These are phyloP conservation scores for Synanceia verrucosa DNA, from an alignment of 2,797 vertebrate species.

Conservation along the genomic window DNA sequence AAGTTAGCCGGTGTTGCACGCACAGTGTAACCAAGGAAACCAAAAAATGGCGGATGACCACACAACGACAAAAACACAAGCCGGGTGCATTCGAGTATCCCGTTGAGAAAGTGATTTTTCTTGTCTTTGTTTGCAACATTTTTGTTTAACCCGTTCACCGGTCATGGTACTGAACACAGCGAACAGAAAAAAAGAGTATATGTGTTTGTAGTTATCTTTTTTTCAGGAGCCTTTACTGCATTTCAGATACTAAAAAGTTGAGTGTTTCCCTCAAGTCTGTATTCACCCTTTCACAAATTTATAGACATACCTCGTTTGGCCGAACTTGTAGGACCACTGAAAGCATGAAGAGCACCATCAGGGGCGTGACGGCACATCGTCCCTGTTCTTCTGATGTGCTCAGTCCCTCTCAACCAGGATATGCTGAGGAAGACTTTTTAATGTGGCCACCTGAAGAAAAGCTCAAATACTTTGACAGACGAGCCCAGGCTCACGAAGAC, in stretches of 20 bases:
- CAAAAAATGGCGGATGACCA: constrained; percentile 6
- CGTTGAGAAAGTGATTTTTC: constrained; percentile 36
- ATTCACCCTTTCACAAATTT: not conserved
- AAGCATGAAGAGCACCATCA: constrained; percentile 30
- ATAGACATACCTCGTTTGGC: not conserved
- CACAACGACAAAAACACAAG: not conserved
- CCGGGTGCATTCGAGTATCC: not conserved
- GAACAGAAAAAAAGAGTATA: not conserved
- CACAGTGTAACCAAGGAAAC: constrained; percentile 43
- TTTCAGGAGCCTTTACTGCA: not conserved
- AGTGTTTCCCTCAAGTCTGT: not conserved
- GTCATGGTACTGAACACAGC: not conserved
- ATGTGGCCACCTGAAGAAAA: constrained; percentile 79
- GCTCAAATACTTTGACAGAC: constrained; percentile 68
- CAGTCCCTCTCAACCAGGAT: constrained; percentile 39
- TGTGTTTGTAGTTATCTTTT: not conserved
- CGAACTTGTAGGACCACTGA: constrained; percentile 30
- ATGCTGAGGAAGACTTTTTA: constrained; percentile 15
- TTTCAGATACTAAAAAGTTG: not conserved
- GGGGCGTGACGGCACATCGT: constrained; percentile 22
- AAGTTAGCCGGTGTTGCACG: not conserved
- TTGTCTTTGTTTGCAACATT: not conserved
- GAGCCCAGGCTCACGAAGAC: constrained; percentile 59
- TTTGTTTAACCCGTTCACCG: not conserved
- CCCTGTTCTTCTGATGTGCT: constrained; percentile 23